These are phyloP conservation scores for Linepithema humile DNA, from an alignment of 1,140 invertebrate genomes.

Conservation along the genomic window DNA sequence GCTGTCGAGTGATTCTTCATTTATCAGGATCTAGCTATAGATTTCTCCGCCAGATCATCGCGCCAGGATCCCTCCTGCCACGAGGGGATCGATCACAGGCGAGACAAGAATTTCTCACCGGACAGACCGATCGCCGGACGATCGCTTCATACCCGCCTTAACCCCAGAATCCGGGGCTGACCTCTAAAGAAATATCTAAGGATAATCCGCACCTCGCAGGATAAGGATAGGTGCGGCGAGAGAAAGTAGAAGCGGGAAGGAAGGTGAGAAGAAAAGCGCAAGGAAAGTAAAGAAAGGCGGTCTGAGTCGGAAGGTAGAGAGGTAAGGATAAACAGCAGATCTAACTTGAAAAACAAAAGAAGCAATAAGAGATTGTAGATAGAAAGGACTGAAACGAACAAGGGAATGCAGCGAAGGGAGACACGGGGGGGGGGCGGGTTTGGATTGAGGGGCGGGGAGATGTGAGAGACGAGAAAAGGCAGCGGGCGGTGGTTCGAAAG, in stretches of 20 bases:
- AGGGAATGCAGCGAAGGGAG: background rate
- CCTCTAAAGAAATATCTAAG: constrained; percentile 48
- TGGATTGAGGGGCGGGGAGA: background rate
- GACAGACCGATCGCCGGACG: background rate
- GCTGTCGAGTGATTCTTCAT: constrained; percentile 31
- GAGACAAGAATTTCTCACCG: constrained; percentile 46
- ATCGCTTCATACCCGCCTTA: constrained; percentile 17
- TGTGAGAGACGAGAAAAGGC: constrained; percentile 11
- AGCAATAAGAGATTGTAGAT: background rate
- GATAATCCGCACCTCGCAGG: constrained; percentile 62
- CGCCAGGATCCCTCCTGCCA: background rate
- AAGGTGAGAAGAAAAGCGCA: background rate
- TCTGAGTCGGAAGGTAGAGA: background rate
- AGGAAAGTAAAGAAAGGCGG: constrained; percentile 5
- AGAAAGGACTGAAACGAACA: background rate
- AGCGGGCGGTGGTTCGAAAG: constrained; percentile 2
- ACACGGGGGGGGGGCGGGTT: background rate
- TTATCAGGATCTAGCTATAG: constrained; percentile 38
- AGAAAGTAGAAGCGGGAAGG: background rate
- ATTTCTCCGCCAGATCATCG: constrained; percentile 27
- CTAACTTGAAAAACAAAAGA: background rate
- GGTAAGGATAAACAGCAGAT: constrained; percentile 14
- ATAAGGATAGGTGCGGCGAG: constrained; percentile 1
- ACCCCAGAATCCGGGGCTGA: background rate
- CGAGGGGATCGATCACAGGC: constrained; percentile 17